A percentile compares a stretch with the other conserved stretches of the same genome.
Conservation (phyloP, 2,113 vertebrate species). For the Oncorhynchus clarkii region DNA sequence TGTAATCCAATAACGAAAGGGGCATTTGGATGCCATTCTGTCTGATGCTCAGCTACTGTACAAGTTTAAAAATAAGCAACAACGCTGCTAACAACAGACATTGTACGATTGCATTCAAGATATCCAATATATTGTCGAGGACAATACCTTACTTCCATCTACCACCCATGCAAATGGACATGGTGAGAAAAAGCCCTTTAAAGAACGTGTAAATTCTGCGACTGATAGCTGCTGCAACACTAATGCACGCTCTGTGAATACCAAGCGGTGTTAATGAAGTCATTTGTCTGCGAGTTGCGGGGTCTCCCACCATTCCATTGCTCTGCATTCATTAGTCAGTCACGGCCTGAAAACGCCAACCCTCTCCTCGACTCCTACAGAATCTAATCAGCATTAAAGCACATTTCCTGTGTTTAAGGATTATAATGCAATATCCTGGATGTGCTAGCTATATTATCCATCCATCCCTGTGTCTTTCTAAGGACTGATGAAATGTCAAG, state of each 20-base stretch:
- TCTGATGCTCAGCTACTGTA: conserved; percentile 57
- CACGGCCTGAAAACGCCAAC: conserved; percentile 53
- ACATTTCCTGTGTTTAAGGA: conserved; percentile 58
- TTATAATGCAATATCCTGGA: conserved; percentile 30
- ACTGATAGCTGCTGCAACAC: conserved; percentile 54
- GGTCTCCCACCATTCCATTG: conserved; percentile 64
- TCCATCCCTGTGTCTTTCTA: conserved; percentile 7
- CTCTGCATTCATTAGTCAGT: conserved; percentile 75
- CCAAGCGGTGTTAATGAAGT: conserved; percentile 74
- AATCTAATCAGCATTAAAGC: conserved; percentile 70
- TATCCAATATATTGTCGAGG: conserved; percentile 15
- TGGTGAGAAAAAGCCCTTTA: conserved; percentile 31
- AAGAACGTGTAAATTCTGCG: conserved; percentile 55
- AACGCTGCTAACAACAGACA: conserved; percentile 56
- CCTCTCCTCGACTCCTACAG: conserved; percentile 43
- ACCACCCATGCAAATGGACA: conserved; percentile 40
- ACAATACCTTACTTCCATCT: background rate
- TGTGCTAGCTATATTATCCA: conserved; percentile 14
- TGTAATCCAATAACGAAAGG: conserved; percentile 57
- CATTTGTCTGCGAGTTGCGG: conserved; percentile 75
- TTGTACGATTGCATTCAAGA: conserved; percentile 58
- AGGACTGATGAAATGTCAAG: background rate
- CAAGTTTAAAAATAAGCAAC: conserved; percentile 41
- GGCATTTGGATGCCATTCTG: conserved; percentile 44
- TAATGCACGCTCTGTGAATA: conserved; percentile 67